Evolutionary conservation across 2,113 vertebrate genomes (phyloP), one percentile per base, ranked within the genome.

Genomic region (Arenaria interpres): DNA sequence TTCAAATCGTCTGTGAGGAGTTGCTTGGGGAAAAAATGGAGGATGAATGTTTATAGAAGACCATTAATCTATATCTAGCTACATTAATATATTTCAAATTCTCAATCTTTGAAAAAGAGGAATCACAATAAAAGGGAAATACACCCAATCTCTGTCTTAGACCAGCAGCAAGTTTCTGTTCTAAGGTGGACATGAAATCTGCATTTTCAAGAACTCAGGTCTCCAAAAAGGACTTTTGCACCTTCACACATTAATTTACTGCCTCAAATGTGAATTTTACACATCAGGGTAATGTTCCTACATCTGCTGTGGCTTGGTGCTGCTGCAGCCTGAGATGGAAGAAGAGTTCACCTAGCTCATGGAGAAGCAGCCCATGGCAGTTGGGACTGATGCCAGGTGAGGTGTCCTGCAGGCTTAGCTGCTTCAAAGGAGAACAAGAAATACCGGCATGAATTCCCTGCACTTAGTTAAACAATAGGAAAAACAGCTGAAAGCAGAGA

Each of bases 281-380:
- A 74, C 6, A 35, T 62, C 39, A 30, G 43, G n/a, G 32, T 43
- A 16, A 32, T 32, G n/a, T 39, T 87, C 16, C 27, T 77, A 25
- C 33, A 25, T 30, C 32, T 83, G 20, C 16, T 83, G 32, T 82
- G 63, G 13, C 14, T 66, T 59, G 20, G 12, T 57, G 33, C 35
- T 83, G 24, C 24, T 63, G 32, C 16, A 83, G 43, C 14, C n/a
- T 59, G 16, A 37, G 23, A 45, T 60, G 22, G 82, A 82, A 54
- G 51, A 60, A 37, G 0, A 0, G 23, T 43, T 54, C 11, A 18
- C 23, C 22, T 25, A 72, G 7, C 10, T 56, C 6, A 0, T 35
- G 24, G 22, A 53, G 37, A 10, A 15, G 19, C 67, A 88, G 67
- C 30, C 37, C 50, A 54, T 9, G 3, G n/a, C 39, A 64, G 9